A percentile compares a stretch with the other conserved stretches of the same genome.
These are phyloP conservation scores for Glomeris marginata DNA, from an alignment of 2,888 invertebrate species.

Conservation along the genomic window DNA sequence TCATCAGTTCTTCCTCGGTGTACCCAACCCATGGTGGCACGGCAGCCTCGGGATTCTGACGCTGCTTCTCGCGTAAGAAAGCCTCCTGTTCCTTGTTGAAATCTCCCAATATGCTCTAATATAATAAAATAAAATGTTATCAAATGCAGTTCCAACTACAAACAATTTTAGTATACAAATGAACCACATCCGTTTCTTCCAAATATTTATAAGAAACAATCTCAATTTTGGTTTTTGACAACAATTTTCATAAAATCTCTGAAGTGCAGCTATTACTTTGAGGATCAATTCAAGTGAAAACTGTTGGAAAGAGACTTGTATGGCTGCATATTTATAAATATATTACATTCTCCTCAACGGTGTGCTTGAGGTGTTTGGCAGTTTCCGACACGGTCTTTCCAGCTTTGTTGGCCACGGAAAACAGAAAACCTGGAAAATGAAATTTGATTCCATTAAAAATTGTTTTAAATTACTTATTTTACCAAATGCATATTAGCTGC, in stretches of 20 bases:
- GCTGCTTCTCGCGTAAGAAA: constrained; percentile 75
- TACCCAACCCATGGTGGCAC: constrained; percentile 90
- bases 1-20: constrained; percentile 81
- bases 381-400: constrained; percentile 82
- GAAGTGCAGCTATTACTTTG: too few relatives aligned
- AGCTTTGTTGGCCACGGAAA: constrained; percentile 90
- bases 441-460: background rate
- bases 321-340: background rate
- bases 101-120: constrained; percentile 85
- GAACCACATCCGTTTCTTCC: too few relatives aligned
- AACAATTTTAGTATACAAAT: background rate
- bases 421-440: constrained; percentile 48
- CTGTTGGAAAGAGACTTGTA: constrained; percentile 1
- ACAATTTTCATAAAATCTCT: background rate
- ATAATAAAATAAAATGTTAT: constrained; percentile 10
- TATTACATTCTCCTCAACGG: constrained; percentile 88
- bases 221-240: background rate
- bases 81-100: constrained; percentile 95
- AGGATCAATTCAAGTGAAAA: too few relatives aligned
- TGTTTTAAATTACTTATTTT: too few relatives aligned
- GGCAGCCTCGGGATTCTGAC: constrained; percentile 34
- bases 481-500: too few relatives aligned
- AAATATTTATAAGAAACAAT: too few relatives aligned
- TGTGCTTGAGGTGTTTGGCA: constrained; percentile 83
- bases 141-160: background rate